A percentile compares a stretch with the other conserved stretches of the same genome.
Conservation (phyloP, 2,888 invertebrate species). For the Dusona sp. region DNA sequence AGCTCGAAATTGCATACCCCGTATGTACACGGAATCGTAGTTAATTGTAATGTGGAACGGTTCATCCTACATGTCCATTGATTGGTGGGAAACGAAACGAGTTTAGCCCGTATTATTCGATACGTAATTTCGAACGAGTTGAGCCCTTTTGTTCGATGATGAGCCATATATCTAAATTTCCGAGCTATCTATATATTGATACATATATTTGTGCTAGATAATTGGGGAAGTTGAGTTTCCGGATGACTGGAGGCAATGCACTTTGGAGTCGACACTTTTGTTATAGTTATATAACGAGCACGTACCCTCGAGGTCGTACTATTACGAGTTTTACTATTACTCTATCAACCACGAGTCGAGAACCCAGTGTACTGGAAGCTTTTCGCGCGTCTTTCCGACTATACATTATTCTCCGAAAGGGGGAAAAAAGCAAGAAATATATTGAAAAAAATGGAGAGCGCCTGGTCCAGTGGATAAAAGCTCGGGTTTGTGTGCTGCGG, state of each 20-base stretch:
- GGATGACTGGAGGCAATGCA: slow-evolving; percentile 67
- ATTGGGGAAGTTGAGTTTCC: slow-evolving; percentile 74
- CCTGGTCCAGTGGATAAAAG: too few species aligned
- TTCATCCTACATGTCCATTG: background rate
- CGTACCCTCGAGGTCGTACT: slow-evolving; percentile 8
- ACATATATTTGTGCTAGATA: slow-evolving; percentile 59
- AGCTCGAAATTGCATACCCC: background rate
- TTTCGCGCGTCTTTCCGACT: slow-evolving; percentile 5
- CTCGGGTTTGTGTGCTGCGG: too few species aligned
- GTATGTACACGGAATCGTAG: background rate
- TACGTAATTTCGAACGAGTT: background rate
- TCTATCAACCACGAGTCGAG: slow-evolving; percentile 13
- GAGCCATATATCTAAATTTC: background rate
- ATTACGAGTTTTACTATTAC: slow-evolving; percentile 31
- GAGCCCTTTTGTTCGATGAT: slow-evolving; percentile 8
- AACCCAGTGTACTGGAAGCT: slow-evolving; percentile 34
- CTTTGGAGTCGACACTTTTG: slow-evolving; percentile 62
- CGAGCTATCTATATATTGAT: background rate
- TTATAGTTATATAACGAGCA: slow-evolving; percentile 35
- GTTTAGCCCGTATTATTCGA: background rate
- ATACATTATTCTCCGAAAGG: background rate
- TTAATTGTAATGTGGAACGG: background rate
- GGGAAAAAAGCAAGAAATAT: background rate
- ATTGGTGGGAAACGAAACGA: background rate
- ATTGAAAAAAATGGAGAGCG: background rate